A percentile compares a stretch with the other conserved stretches of the same genome.
phyloP scores from a whole-genome alignment of 2,113 vertebrate genomes.

The Melanerpes formicivorus region DNA sequence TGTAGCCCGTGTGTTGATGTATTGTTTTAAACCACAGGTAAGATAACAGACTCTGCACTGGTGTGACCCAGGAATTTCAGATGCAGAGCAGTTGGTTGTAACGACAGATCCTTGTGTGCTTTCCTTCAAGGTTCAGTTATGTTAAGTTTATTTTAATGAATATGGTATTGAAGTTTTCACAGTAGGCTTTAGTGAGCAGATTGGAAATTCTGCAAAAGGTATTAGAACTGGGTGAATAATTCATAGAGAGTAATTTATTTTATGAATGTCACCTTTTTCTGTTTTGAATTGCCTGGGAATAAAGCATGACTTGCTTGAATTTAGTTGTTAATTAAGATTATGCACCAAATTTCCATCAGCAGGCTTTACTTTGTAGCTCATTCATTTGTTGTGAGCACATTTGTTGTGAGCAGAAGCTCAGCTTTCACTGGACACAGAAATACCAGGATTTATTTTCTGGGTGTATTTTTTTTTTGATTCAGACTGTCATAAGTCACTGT shows the following conservation, averaged over 20 bases:
- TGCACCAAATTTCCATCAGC: neutral
- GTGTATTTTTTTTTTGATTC: neutral
- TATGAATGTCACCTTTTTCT: conserved; percentile 48
- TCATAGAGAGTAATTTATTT: conserved; percentile 51
- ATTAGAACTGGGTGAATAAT: conserved; percentile 57
- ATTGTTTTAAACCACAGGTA: neutral
- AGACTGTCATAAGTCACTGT: neutral
- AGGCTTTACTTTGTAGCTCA: neutral
- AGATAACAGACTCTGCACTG: neutral
- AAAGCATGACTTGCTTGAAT: neutral
- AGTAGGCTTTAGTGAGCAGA: conserved; percentile 41
- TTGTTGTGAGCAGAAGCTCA: neutral
- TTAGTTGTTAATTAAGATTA: conserved; percentile 42
- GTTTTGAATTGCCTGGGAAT: conserved; percentile 31
- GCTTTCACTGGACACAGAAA: neutral
- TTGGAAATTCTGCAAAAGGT: conserved; percentile 37
- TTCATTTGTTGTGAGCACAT: neutral
- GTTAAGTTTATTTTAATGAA: conserved; percentile 44
- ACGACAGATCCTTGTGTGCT: neutral
- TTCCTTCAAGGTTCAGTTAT: neutral
- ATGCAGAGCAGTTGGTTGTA: neutral
- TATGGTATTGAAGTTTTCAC: conserved; percentile 24
- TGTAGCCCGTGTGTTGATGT: neutral
- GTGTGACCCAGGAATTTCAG: neutral
- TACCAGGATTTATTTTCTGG: neutral